A percentile compares a stretch with the other conserved stretches of the same genome.
Evolutionary conservation across 2,113 vertebrate species (phyloP).

Genomic region (Nerophis lumbriciformis): DNA sequence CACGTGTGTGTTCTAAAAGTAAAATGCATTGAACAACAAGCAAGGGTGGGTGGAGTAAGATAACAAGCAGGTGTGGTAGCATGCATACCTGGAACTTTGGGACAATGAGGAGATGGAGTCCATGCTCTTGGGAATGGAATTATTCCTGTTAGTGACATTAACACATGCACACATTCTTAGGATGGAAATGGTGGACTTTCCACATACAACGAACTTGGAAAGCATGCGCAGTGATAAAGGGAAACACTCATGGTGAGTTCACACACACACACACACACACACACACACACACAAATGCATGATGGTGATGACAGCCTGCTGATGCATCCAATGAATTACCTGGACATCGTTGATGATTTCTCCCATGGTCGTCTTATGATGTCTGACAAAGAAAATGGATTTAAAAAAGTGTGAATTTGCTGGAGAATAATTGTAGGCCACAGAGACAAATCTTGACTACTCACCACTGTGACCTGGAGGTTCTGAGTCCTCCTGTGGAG

Average conservation of each 20-base stretch:
- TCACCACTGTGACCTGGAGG: conserved; percentile 67
- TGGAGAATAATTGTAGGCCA: conserved; percentile 10
- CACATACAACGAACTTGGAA: conserved; percentile 12
- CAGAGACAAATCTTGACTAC: conserved; percentile 39
- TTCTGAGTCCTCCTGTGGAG: conserved; percentile 78
- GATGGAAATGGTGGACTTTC: conserved; percentile 42
- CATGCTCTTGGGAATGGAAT: conserved; percentile 68
- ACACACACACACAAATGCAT: conserved; percentile 15
- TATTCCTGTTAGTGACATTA: conserved; percentile 78
- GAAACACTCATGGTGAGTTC: conserved; percentile 9
- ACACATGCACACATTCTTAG: conserved; percentile 57
- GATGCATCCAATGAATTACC: conserved; percentile 58
- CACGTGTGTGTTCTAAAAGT: not conserved
- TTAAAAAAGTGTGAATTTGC: conserved; percentile 3
- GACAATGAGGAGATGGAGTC: conserved; percentile 62
- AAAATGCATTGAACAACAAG: conserved; percentile 17
- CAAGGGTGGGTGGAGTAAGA: conserved; percentile 9
- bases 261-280: conserved; percentile 15
- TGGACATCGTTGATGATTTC: conserved; percentile 76
- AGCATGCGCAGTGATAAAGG: conserved; percentile 18
- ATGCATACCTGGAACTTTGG: conserved; percentile 63
- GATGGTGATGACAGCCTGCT: not conserved
- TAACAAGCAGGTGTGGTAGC: conserved; percentile 22
- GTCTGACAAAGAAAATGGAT: conserved; percentile 59
- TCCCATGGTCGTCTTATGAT: conserved; percentile 82